phyloP scores from a whole-genome alignment of 1,140 invertebrate species.

The Chelonus insularis region DNA sequence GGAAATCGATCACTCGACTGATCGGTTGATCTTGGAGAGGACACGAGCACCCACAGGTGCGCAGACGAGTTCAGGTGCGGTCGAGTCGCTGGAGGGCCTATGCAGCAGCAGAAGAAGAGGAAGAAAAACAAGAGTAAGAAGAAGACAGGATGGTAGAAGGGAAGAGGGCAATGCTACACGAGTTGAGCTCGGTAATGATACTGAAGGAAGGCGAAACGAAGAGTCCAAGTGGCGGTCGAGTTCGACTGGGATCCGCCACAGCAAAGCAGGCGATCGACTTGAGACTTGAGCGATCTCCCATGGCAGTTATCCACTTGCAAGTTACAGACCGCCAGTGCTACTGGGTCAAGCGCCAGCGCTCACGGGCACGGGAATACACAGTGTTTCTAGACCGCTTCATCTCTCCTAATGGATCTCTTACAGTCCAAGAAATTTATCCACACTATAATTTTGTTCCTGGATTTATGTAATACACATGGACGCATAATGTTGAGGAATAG shows the following conservation, averaged over 20 bases:
- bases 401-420: constrained; percentile 14
- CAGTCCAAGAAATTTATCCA: constrained; percentile 36
- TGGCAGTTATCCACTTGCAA: constrained; percentile 49
- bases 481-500: too few species aligned
- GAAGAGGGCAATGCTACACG: constrained; percentile 42
- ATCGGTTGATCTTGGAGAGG: constrained; percentile 43
- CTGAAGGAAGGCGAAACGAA: constrained; percentile 31
- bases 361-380: constrained; percentile 45
- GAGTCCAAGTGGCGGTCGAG: constrained; percentile 28
- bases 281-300: constrained; percentile 32
- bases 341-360: constrained; percentile 54
- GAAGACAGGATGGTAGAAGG: constrained; percentile 4
- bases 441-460: constrained; percentile 20
- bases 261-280: constrained; percentile 31
- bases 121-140: constrained; percentile 12
- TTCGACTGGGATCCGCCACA: constrained; percentile 1
- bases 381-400: constrained; percentile 17
- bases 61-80: constrained; percentile 39
- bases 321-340: constrained; percentile 46
- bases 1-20: constrained; percentile 33
- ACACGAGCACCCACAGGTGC: constrained; percentile 28
- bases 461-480: too few species aligned
- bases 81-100: constrained; percentile 9
- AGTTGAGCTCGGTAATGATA: constrained; percentile 42
- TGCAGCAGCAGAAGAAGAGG: constrained; percentile 15